Base-by-base conservation (phyloP, 2,888 invertebrate species). In the Lissonota sp. region DNA sequence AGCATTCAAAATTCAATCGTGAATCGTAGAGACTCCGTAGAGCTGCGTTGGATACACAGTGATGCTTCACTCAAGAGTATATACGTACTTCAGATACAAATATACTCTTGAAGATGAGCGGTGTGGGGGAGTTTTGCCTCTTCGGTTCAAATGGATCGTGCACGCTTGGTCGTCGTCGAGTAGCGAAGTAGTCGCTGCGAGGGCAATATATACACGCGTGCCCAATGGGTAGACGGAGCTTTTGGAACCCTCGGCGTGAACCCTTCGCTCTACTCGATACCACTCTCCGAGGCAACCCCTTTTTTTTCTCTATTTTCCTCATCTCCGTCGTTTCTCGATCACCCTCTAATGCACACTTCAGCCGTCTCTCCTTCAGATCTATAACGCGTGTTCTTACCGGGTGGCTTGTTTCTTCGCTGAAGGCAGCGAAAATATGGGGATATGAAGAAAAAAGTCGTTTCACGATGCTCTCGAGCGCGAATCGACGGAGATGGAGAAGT, bases 261-360 rank as follows among this genome's bases (percentile, higher is more conserved):
- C 69, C 79, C 71, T 81, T 71, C 71, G 53, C 72, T 84, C 58
- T 60, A 46, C 76, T 44, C 69, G 75, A 69, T 79, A 79, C 82
- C 79, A 77, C 82, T 82, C 79, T 69, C 76, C 55, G 66, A 44
- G 63, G 37, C 77, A 73, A 79, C 74, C 84, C 79, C 67, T 66
- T 67, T 64, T 69, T 75, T 72, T 64, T 53, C 69, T 44, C 55
- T 66, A 46, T 64, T 57, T 51, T 63, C 51, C 73, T 75, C 71
- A 63, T 12, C 64, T 66, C 73, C 66, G 69, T 73, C 80, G 84
- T 82, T 76, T 87, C 83, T 85, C 87, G 85, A 88, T 88, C 88
- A 85, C 84, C 85, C 87, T 83, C 84, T 87, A 88, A 88, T 89
- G 88, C 86, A 88, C 85, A 85, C 88, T 82, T 60, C 69, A 84